Conservation (phyloP, 1,140 invertebrate species). For the Hyles vespertilio region DNA sequence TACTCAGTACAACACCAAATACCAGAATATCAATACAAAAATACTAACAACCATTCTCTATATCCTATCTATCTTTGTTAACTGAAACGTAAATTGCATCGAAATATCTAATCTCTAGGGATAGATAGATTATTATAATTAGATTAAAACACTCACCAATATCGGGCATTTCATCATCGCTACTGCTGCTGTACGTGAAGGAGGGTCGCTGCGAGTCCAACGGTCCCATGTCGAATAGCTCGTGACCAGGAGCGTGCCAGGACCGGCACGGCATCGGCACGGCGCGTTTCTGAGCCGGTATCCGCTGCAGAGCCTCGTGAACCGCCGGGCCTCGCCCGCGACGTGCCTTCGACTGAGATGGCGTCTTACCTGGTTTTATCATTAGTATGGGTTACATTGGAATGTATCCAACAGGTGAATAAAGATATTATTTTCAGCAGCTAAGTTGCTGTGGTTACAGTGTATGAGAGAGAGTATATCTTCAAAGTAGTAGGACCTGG, state of each 20-base stretch:
- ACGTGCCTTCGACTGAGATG: slow-evolving; percentile 42
- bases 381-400: background rate
- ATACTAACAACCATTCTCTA: no score
- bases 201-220: slow-evolving; percentile 41
- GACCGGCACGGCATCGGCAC: slow-evolving; percentile 38
- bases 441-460: no score
- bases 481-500: no score
- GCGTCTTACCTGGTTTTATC: slow-evolving; percentile 35
- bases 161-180: slow-evolving; percentile 64
- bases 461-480: no score
- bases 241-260: slow-evolving; percentile 71
- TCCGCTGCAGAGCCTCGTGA: slow-evolving; percentile 72
- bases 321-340: slow-evolving; percentile 64
- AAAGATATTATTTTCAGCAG: no score
- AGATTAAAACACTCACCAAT: slow-evolving; percentile 39
- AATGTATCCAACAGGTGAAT: no score
- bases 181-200: slow-evolving; percentile 58
- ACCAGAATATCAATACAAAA: no score
- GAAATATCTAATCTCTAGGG: no score
- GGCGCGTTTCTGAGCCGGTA: slow-evolving; percentile 45
- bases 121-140: slow-evolving; percentile 10
- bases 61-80: no score
- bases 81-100: no score
- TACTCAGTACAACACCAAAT: no score
- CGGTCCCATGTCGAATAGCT: slow-evolving; percentile 60